Evolutionary conservation across 1,140 invertebrate species (phyloP), one percentile per base, ranked within the genome.

Genomic region (Drosophila suzukii): DNA sequence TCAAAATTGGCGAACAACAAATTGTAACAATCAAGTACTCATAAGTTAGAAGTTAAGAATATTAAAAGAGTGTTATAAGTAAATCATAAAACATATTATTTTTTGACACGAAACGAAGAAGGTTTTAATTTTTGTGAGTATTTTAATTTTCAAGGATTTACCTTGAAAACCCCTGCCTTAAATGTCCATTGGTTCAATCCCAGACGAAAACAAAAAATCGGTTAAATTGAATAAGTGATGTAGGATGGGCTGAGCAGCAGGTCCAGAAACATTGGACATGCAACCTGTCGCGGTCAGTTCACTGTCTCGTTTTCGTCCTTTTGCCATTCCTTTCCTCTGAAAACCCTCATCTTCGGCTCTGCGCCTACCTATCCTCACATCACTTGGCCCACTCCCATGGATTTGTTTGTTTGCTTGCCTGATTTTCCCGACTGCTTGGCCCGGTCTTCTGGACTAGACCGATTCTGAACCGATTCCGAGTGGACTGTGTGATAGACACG

Each of bases 401-500:
- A 55, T 57, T 67, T 63, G 57, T 71, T 79, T 75, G 57, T 71
- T 79, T 72, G 60, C 55, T 65, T 51, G 46, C 38, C 53, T 54
- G 65, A 65, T 63, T 63, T 65, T 65, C 41, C 60, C 34, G 24
- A 20, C 65, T 41, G 15, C 66, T 41, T 32, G 12, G 17, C 5
- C 36, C 34, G n/a, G 65, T 30, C 67, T 57, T 41, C 20, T 10
- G n/a, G 13, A 43, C 4, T 55, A 55, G 49, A 68, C 46, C 30
- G 38, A 20, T 51, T 30, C 58, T 30, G 12, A 62, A 30, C 71
- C 36, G 60, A 65, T n/a, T 38, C 24, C 34, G 27, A 59, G 38
- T 65, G 55, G 51, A 51, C 71, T 38, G 57, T 76, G 75, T 78
- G 82, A 78, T 68, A 66, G 82, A 86, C 82, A 85, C 74, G 82